These are phyloP conservation scores for Poecilia wingei DNA, from an alignment of 2,797 vertebrate species.

Conservation along the genomic window DNA sequence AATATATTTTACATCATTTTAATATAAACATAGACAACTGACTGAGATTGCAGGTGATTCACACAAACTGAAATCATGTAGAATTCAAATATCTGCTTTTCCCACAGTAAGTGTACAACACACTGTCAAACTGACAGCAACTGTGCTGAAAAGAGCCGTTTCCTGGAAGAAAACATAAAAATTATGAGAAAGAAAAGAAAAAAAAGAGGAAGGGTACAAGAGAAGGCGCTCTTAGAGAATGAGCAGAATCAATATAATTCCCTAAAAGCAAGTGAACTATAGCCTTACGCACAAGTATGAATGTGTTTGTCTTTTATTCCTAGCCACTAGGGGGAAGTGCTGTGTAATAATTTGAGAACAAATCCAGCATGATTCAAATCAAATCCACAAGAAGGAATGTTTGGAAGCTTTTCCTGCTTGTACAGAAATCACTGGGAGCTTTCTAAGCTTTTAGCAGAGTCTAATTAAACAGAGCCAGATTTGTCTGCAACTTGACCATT, in stretches of 20 bases:
- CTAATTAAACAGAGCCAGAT: constrained; percentile 85
- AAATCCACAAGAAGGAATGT: constrained; percentile 15
- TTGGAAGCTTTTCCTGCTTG: constrained; percentile 6
- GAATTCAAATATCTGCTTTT: not conserved
- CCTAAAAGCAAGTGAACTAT: not conserved
- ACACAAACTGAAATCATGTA: not conserved
- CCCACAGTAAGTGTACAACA: not conserved
- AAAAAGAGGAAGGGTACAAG: not conserved
- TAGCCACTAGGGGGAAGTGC: constrained; percentile 51
- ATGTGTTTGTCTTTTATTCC: constrained; percentile 10
- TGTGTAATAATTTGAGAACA: constrained; percentile 29
- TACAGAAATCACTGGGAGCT: constrained; percentile 3
- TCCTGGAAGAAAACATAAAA: constrained; percentile 51
- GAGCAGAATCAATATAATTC: not conserved
- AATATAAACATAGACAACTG: not conserved
- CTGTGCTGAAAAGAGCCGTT: not conserved
- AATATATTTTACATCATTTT: not conserved
- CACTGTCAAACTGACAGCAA: not conserved
- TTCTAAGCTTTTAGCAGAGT: constrained; percentile 80
- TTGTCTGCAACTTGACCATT: constrained; percentile 84
- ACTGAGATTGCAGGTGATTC: not conserved
- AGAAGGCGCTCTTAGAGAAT: not conserved
- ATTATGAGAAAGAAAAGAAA: not conserved
- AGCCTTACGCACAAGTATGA: constrained; percentile 2
- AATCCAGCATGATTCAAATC: constrained; percentile 15